Conservation (phyloP, 2,113 vertebrate genomes). For the Eurystomus gularis region DNA sequence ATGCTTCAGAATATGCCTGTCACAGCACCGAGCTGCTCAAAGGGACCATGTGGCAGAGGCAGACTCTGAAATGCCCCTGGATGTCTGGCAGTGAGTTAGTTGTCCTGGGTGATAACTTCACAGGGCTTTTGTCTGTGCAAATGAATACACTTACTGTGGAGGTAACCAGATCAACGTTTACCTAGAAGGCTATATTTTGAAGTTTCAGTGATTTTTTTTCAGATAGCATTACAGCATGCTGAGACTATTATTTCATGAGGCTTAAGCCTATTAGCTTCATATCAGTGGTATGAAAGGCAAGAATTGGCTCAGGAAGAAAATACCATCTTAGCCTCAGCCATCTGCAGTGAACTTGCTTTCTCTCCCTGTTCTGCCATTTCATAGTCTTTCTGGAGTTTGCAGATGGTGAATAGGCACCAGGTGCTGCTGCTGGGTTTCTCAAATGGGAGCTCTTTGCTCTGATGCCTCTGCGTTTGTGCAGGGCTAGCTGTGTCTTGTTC, state of each 20-base stretch:
- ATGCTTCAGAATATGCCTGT: too few species aligned
- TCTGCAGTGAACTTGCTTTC: background rate
- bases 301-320: background rate
- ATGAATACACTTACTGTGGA: background rate
- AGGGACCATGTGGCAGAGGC: background rate
- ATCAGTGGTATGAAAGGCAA: background rate
- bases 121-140: background rate
- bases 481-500: background rate
- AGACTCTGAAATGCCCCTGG: background rate
- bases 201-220: background rate
- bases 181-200: background rate
- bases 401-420: background rate
- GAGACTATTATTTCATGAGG: background rate
- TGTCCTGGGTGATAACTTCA: background rate
- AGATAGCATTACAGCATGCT: background rate
- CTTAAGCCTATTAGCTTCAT: background rate
- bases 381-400: background rate
- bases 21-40: background rate
- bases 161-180: background rate
- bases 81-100: background rate
- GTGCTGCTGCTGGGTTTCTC: background rate
- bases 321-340: background rate
- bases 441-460: accelerated
- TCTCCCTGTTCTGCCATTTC: background rate
- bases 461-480: accelerated